phyloP scores from a whole-genome alignment of 2,113 vertebrate species.

The Callaeas wilsoni region DNA sequence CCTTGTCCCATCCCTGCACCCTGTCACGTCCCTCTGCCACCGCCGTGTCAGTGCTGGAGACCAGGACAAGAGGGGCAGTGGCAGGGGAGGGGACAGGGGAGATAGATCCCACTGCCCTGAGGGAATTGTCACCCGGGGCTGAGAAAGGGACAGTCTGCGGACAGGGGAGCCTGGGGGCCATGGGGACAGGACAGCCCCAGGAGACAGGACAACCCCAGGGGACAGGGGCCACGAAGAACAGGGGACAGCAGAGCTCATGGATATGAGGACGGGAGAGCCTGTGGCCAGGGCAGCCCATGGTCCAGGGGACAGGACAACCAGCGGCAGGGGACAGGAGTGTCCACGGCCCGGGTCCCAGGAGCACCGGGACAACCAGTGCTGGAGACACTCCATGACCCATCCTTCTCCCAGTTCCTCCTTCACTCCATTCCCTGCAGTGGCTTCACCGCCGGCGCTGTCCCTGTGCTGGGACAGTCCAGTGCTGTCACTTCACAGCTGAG shows the following conservation, averaged over 20 bases:
- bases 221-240: background rate
- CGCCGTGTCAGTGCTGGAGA: background rate
- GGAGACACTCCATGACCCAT: background rate
- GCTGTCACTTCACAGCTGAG: background rate
- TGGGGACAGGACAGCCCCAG: background rate
- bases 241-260: background rate
- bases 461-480: background rate
- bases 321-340: background rate
- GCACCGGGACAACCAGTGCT: background rate
- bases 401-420: background rate
- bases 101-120: background rate
- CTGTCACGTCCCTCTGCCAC: background rate
- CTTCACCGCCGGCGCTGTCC: background rate
- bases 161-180: background rate
- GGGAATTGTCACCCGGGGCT: background rate
- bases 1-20: background rate
- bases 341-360: background rate
- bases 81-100: background rate
- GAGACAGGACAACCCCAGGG: background rate
- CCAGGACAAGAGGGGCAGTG: background rate
- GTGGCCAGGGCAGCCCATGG: background rate
- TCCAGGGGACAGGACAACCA: background rate
- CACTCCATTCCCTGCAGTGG: background rate
- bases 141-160: background rate
- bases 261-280: background rate